These are phyloP conservation scores for Steatocranus sp. DNA, from an alignment of 2,797 vertebrate genomes.

Conservation along the genomic window DNA sequence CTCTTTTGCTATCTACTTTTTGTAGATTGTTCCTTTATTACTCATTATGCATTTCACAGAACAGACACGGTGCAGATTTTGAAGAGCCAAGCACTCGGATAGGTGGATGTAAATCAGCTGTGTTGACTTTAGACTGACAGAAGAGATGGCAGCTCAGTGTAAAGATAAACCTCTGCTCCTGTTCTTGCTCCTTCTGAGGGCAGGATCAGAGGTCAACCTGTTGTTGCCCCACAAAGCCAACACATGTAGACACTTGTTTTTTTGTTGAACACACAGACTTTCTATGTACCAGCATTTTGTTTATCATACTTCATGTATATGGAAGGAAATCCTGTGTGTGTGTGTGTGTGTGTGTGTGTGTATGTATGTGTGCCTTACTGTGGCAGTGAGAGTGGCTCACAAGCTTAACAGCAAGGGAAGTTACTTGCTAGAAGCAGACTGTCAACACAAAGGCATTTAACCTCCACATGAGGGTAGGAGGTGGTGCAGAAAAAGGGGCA, in stretches of 20 bases:
- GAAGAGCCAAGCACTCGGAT: constrained; percentile 1
- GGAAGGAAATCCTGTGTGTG: not conserved
- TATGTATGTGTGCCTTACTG: not conserved
- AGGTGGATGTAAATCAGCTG: constrained; percentile 43
- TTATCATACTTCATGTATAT: not conserved
- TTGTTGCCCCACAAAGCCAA: constrained; percentile 17
- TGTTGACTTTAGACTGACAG: constrained; percentile 52
- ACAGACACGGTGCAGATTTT: not conserved
- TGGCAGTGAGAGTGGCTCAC: not conserved
- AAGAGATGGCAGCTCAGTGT: constrained; percentile 52
- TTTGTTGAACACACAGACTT: not conserved
- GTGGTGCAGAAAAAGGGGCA: constrained; percentile 10
- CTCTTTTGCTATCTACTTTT: not conserved
- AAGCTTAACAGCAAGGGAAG: constrained; percentile 11
- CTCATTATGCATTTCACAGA: not conserved
- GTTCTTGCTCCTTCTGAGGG: constrained; percentile 23
- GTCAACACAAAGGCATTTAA: constrained; percentile 49
- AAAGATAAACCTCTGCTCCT: constrained; percentile 59
- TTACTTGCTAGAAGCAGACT: constrained; percentile 41
- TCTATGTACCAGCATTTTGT: not conserved
- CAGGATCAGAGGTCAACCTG: constrained; percentile 45
- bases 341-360: not conserved
- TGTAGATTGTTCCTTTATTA: not conserved
- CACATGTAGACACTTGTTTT: not conserved
- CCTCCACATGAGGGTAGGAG: constrained; percentile 19